These are phyloP conservation scores for Tetragnatha montana DNA, from an alignment of 2,888 invertebrate genomes.

Conservation along the genomic window DNA sequence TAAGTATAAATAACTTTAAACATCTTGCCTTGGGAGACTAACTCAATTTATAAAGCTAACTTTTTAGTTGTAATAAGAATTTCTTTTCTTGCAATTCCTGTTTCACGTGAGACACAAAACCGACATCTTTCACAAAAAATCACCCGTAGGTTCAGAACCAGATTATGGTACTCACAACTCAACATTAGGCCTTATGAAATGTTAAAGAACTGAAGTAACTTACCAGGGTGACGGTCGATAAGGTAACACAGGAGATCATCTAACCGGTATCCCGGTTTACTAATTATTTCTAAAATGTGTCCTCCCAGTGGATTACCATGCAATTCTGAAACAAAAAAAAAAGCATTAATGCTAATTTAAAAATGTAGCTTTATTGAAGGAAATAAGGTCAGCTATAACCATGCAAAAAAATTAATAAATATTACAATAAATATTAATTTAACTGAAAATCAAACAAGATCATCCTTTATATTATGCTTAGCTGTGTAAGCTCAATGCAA, in stretches of 20 bases:
- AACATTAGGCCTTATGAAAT: neutral
- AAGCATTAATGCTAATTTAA: no score
- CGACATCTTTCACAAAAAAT: neutral
- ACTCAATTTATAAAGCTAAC: no score
- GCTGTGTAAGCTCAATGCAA: no score
- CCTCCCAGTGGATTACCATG: conserved; percentile 65
- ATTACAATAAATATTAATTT: no score
- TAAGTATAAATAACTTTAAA: no score
- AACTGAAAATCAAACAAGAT: no score
- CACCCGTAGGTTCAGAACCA: neutral
- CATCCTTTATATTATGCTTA: no score
- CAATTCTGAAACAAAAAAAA: conserved; percentile 41
- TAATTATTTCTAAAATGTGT: conserved; percentile 54
- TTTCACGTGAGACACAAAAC: neutral
- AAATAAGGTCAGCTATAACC: no score
- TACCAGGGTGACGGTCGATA: conserved; percentile 63
- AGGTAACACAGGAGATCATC: conserved; percentile 66
- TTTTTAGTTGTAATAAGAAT: neutral
- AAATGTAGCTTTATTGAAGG: no score
- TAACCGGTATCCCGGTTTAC: conserved; percentile 46
- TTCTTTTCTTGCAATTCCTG: neutral
- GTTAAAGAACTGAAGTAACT: conserved; percentile 8
- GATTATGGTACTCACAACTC: no score
- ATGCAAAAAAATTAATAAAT: no score
- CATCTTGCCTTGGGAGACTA: no score